A percentile compares a stretch with the other conserved stretches of the same genome.
These are phyloP conservation scores for Scaptomyza reducta DNA, from an alignment of 2,888 invertebrate genomes.

Conservation along the genomic window DNA sequence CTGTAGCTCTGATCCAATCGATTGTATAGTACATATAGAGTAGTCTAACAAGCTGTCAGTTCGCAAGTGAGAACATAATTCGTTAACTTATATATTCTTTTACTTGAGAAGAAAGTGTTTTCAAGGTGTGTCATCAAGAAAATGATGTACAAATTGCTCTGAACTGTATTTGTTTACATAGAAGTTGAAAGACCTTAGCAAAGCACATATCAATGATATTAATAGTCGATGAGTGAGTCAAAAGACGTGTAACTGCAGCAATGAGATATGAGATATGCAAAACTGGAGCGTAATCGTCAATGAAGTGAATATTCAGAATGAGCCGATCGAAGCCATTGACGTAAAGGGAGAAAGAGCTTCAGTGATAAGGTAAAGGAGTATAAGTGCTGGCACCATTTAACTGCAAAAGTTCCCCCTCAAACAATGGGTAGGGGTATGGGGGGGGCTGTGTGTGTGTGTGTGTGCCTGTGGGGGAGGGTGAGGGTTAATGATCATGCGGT, in stretches of 20 bases:
- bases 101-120: too few species aligned
- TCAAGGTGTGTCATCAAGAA: too few species aligned
- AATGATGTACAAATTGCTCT: too few species aligned
- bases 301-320: conserved; percentile 29
- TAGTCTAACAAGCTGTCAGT: not conserved
- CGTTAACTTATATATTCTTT: not conserved
- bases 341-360: conserved; percentile 13
- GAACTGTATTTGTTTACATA: too few species aligned
- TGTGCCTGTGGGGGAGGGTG: too few species aligned
- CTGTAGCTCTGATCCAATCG: too few species aligned
- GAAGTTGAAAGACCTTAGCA: too few species aligned
- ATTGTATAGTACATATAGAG: too few species aligned
- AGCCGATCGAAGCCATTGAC: conserved; percentile 39
- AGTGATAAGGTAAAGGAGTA: conserved; percentile 37
- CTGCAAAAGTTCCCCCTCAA: conserved; percentile 28
- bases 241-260: not conserved
- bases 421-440: not conserved
- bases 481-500: not conserved
- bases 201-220: too few species aligned
- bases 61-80: not conserved
- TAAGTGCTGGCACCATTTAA: conserved; percentile 23
- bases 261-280: not conserved
- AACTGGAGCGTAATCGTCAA: not conserved
- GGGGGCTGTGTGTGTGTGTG: too few species aligned
- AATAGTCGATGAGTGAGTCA: conserved; percentile 13